Evolutionary conservation across 1,140 invertebrate species (phyloP), one percentile per base, ranked within the genome.

Genomic region (Trachelipus rathkii): DNA sequence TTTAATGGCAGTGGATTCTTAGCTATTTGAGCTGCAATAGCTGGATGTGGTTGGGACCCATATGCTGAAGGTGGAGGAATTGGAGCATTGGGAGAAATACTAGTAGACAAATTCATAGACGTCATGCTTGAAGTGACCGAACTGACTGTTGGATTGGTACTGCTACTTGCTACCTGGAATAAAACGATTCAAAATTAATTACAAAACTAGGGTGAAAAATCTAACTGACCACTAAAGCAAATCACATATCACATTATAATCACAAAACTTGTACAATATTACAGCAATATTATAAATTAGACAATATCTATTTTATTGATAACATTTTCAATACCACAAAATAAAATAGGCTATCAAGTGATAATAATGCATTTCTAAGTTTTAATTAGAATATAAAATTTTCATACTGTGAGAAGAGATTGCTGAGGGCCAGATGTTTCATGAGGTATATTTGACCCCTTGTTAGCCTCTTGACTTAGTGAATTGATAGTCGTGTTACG

Each of bases 21-120:
- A 19, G 74, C 74, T 0, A 74, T 78, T 0, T 70, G 50, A 46
- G 71, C 68, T 53, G 77, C 74, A 70, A 70, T 70, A 50, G 77
- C 74, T 72, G 74, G 60, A 71, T 78, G 72, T 53, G 74, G 43
- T 19, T 76, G 50, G 53, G 75, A 67, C 43, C 74, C 75, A 69
- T 73, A 78, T 24, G 77, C 77, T 43, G 71, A 73, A 50, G 77
- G 74, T 44, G 77, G 74, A 73, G 77, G 77, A 44, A 78, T 78
- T 13, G 77, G 75, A 10, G 74, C 68, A 24, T 69, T 71, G 66
- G 71, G 74, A 43, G 77, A 70, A 10, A 21, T 50, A 21, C 71
- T 70, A 8, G 21, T 60, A 72, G 53, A 50, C 21, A 76, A 50
- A 44, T 44, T 78, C 44, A 78, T 72, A 44, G 60, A 70, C 68